These are phyloP conservation scores for Bolborhynchus lineola DNA, from an alignment of 2,113 vertebrate genomes.

Conservation along the genomic window DNA sequence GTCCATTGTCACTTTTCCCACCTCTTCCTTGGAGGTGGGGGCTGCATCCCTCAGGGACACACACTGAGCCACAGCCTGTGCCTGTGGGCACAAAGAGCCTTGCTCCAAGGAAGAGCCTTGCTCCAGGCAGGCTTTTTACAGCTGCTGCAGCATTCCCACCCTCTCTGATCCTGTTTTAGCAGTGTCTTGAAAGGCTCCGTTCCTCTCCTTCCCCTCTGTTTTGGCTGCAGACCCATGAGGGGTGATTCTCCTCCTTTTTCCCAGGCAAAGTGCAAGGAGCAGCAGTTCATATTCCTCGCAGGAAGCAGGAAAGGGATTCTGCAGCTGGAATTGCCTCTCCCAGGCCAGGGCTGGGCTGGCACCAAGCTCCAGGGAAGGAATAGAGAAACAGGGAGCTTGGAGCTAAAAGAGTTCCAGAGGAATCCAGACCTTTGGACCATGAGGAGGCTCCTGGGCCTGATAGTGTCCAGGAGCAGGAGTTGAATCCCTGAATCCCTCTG, in stretches of 20 bases:
- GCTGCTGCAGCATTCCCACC: neutral
- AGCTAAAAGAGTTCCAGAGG: neutral
- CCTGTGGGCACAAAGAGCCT: neutral
- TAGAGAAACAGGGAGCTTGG: neutral
- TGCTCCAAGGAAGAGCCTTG: neutral
- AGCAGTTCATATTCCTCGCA: conserved; percentile 25
- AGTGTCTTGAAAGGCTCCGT: conserved; percentile 22
- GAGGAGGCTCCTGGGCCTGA: neutral
- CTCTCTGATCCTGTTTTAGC: neutral
- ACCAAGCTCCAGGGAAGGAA: neutral
- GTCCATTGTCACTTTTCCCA: neutral
- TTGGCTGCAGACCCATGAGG: conserved; percentile 38
- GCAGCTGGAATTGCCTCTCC: neutral
- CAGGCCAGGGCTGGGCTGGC: neutral
- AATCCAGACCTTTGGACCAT: neutral
- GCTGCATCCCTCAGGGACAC: neutral
- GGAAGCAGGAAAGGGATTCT: conserved; percentile 14
- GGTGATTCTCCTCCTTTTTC: conserved; percentile 45
- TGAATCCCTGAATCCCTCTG: neutral
- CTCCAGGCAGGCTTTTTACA: neutral
- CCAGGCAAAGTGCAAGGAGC: conserved; percentile 16
- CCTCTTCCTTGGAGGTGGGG: neutral
- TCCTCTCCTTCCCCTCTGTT: neutral
- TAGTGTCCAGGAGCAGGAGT: neutral
- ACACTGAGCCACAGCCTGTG: neutral